phyloP scores from a whole-genome alignment of 2,888 invertebrate species.

The Fragum sueziense region DNA sequence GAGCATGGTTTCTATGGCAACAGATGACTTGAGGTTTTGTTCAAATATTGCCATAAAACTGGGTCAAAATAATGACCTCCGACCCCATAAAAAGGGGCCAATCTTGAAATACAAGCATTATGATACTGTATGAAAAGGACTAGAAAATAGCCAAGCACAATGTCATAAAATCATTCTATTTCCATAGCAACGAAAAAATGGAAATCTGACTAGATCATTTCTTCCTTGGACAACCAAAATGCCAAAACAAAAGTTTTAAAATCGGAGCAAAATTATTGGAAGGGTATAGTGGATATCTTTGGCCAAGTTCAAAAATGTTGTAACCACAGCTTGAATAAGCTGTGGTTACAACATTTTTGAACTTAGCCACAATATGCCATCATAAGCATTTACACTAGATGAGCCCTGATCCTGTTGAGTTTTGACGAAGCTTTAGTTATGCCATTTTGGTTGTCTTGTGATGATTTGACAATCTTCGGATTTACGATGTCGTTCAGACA shows the following conservation, averaged over 20 bases:
- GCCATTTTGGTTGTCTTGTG: no score
- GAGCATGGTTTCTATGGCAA: background rate
- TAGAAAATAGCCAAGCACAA: slow-evolving; percentile 8
- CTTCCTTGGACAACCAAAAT: no score
- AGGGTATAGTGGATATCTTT: no score
- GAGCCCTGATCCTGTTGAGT: no score
- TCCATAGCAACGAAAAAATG: slow-evolving; percentile 21
- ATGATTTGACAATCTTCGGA: background rate
- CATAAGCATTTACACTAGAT: no score
- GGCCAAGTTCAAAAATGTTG: no score
- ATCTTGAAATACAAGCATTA: slow-evolving; percentile 12
- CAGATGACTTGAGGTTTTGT: background rate
- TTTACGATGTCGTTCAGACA: slow-evolving; percentile 25
- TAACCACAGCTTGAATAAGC: no score
- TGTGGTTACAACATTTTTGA: no score
- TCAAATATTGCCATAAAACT: background rate
- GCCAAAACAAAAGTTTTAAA: no score
- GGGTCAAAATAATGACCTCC: background rate
- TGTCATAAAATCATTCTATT: background rate
- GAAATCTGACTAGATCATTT: slow-evolving; percentile 5
- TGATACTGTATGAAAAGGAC: slow-evolving; percentile 6
- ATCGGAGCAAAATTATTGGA: no score
- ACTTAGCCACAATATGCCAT: no score
- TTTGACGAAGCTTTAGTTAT: no score
- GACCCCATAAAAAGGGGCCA: background rate